Percentiles rank a stretch among this genome's conserved stretches.
Evolutionary conservation across 2,797 vertebrate genomes (phyloP).

Genomic region (Pyrocephalus nanus): DNA sequence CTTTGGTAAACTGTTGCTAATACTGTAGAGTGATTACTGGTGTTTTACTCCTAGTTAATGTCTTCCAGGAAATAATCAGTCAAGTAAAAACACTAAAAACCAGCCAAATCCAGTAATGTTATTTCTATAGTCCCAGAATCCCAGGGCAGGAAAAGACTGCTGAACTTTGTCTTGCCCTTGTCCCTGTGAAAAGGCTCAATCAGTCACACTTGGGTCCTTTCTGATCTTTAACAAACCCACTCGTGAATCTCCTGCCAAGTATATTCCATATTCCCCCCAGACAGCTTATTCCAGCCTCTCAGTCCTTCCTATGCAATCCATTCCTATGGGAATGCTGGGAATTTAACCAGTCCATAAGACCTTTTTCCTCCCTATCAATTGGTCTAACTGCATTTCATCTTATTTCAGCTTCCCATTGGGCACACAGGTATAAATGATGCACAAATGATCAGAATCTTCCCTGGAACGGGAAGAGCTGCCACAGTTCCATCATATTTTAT

Average conservation of each 20-base stretch:
- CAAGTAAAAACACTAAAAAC: neutral
- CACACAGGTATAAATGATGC: neutral
- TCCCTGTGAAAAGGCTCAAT: neutral
- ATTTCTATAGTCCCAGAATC: neutral
- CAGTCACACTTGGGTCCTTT: neutral
- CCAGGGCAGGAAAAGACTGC: neutral
- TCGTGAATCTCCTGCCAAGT: neutral
- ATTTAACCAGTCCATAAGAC: neutral
- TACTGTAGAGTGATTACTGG: neutral
- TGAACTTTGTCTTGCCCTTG: neutral
- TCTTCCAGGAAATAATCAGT: neutral
- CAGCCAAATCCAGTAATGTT: neutral
- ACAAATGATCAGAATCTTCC: neutral
- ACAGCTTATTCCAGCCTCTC: neutral
- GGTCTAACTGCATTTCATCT: neutral
- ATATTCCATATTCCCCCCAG: neutral
- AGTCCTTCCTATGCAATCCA: neutral
- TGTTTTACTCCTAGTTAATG: neutral
- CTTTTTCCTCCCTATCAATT: fast-evolving
- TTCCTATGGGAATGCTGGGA: neutral
- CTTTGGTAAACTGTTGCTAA: neutral
- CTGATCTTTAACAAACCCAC: neutral
- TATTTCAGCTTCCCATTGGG: neutral
- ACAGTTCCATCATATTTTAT: constrained; percentile 9
- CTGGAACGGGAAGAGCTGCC: neutral